Evolutionary conservation across 2,888 invertebrate species (phyloP).

Genomic region (Drosophila mimetica): DNA sequence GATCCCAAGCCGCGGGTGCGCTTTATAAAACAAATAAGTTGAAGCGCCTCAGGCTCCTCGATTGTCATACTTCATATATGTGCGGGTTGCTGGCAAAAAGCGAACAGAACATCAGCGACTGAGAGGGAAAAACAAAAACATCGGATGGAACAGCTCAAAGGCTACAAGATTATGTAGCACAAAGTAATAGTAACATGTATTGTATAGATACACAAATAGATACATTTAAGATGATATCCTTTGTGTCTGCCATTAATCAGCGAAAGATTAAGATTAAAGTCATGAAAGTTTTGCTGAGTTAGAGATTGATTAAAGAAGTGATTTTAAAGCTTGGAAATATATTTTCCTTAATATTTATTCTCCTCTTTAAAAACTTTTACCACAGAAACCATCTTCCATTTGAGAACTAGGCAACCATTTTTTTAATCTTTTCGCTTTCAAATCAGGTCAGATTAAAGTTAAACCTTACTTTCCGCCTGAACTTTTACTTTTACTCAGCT

Average conservation of each 20-base stretch:
- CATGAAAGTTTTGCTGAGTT: not conserved
- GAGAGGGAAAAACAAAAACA: slow-evolving; percentile 37
- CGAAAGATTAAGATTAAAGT: not conserved
- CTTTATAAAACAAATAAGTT: slow-evolving; percentile 77
- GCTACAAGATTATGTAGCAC: slow-evolving; percentile 33
- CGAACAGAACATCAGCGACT: slow-evolving; percentile 18
- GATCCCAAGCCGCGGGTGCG: slow-evolving; percentile 65
- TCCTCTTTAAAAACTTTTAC: not conserved
- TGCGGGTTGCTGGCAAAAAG: slow-evolving; percentile 22
- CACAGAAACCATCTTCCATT: not conserved
- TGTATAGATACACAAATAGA: not conserved
- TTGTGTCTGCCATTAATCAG: slow-evolving; percentile 14
- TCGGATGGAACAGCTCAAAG: slow-evolving; percentile 27
- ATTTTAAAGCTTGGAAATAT: not conserved
- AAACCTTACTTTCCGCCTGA: slow-evolving; percentile 3
- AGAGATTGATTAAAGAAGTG: not conserved
- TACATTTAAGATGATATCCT: slow-evolving; percentile 5
- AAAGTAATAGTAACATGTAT: slow-evolving; percentile 23
- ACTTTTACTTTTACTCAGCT: slow-evolving; percentile 24
- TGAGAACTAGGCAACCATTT: slow-evolving; percentile 3
- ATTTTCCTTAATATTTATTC: too few relatives aligned
- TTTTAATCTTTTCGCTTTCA: not conserved
- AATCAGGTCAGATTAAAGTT: slow-evolving; percentile 27
- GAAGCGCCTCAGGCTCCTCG: slow-evolving; percentile 66
- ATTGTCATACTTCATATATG: slow-evolving; percentile 66